phyloP scores from a whole-genome alignment of 2,888 invertebrate species.

The Eupithecia insigniata region DNA sequence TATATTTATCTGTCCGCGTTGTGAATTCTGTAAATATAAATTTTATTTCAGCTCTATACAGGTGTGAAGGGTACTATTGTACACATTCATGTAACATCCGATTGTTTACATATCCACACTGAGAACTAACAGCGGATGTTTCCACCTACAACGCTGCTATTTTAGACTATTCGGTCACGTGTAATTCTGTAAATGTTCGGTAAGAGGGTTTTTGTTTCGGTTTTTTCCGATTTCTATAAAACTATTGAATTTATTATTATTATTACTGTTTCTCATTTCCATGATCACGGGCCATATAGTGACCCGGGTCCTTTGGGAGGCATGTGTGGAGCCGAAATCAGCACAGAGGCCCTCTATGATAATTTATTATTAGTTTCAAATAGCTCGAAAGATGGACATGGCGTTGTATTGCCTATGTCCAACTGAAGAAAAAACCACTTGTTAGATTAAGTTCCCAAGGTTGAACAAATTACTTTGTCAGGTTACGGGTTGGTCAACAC shows the following conservation, averaged over 20 bases:
- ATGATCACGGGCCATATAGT: too few relatives aligned
- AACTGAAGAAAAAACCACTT: too few relatives aligned
- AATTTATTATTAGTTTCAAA: neutral
- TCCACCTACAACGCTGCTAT: slow-evolving; percentile 9
- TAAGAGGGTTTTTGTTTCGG: neutral
- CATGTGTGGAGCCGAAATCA: too few relatives aligned
- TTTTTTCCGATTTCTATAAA: neutral
- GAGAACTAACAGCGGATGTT: slow-evolving; percentile 23
- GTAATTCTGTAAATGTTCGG: neutral
- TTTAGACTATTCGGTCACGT: slow-evolving; percentile 4
- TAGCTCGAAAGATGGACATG: neutral
- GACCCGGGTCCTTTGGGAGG: too few relatives aligned
- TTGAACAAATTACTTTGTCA: too few relatives aligned
- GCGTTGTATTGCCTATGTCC: too few relatives aligned
- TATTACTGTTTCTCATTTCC: too few relatives aligned
- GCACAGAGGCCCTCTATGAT: too few relatives aligned
- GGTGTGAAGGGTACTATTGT: neutral
- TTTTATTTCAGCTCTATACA: neutral
- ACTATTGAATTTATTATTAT: too few relatives aligned
- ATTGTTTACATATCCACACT: slow-evolving; percentile 42
- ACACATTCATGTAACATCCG: slow-evolving; percentile 36
- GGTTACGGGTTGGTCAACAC: too few relatives aligned
- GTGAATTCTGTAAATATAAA: slow-evolving; percentile 1
- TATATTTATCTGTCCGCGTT: neutral
- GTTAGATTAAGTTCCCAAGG: too few relatives aligned